These are phyloP conservation scores for Panagrolaimus sp. DNA, from an alignment of 1,140 invertebrate genomes.

Conservation along the genomic window DNA sequence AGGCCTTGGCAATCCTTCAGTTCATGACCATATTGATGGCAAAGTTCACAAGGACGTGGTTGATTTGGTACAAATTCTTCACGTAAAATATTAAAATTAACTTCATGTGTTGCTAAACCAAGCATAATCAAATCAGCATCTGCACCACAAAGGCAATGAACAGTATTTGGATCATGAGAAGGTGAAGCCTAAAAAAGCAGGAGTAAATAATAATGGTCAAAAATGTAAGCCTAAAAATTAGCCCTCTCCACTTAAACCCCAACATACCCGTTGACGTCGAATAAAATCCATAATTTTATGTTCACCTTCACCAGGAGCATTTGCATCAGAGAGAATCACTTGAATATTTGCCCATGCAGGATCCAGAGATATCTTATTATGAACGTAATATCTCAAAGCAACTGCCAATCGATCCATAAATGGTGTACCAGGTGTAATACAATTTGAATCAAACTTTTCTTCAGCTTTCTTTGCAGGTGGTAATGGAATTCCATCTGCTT, in stretches of 20 bases:
- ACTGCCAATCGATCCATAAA: slow-evolving; percentile 91
- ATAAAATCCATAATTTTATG: slow-evolving; percentile 99
- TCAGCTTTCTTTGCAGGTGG: slow-evolving; percentile 84
- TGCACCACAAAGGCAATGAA: slow-evolving; percentile 93
- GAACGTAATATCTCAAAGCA: slow-evolving; percentile 92
- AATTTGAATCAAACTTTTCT: slow-evolving; percentile 95
- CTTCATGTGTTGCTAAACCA: slow-evolving; percentile 95
- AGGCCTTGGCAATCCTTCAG: slow-evolving; percentile 84
- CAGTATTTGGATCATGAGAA: slow-evolving; percentile 93
- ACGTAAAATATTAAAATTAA: slow-evolving; percentile 82
- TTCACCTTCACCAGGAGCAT: slow-evolving; percentile 95
- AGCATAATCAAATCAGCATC: slow-evolving; percentile 95
- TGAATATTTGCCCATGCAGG: slow-evolving; percentile 90
- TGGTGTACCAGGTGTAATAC: slow-evolving; percentile 94
- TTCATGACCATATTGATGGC: slow-evolving; percentile 88
- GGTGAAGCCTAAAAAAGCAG: slow-evolving; percentile 69
- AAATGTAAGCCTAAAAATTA: slow-evolving; percentile 65
- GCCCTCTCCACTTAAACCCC: too few relatives aligned
- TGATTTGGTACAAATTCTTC: slow-evolving; percentile 98
- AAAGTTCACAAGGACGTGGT: slow-evolving; percentile 89
- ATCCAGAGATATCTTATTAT: slow-evolving; percentile 85
- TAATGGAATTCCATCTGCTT: slow-evolving; percentile 71
- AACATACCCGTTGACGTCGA: slow-evolving; percentile 69
- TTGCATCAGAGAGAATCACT: slow-evolving; percentile 94
- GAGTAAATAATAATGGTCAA: slow-evolving; percentile 60